Conservation (phyloP, 2,797 vertebrate species). For the Alosa sapidissima region DNA sequence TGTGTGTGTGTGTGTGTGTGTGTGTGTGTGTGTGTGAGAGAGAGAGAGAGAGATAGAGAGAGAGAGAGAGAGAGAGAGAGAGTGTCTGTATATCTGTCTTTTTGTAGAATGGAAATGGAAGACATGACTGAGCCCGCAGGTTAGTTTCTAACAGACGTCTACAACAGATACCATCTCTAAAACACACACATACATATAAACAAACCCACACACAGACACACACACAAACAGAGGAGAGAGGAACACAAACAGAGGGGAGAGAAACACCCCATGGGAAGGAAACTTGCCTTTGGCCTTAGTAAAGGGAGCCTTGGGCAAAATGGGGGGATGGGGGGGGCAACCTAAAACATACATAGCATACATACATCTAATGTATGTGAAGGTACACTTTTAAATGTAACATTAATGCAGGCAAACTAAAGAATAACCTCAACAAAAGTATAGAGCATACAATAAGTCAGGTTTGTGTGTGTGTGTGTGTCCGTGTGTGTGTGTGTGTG, state of each 20-base stretch:
- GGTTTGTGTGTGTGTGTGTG: too few species aligned
- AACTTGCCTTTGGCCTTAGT: background rate
- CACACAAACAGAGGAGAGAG: background rate
- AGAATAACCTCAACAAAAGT: background rate
- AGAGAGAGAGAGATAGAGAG: background rate
- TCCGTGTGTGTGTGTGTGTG: background rate
- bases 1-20: background rate
- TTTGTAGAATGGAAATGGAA: slow-evolving; percentile 19
- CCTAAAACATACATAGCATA: too few species aligned
- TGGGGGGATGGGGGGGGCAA: too few species aligned
- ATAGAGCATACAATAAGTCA: background rate
- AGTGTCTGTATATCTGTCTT: slow-evolving; percentile 21
- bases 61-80: background rate
- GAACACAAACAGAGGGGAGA: background rate
- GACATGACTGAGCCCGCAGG: slow-evolving; percentile 40
- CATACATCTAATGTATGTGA: too few species aligned
- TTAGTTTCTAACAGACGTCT: slow-evolving; percentile 39
- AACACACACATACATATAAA: slow-evolving; percentile 15
- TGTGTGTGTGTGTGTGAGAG: background rate
- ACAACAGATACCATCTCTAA: slow-evolving; percentile 28
- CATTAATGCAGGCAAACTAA: background rate
- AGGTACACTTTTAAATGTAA: too few species aligned
- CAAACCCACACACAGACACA: background rate
- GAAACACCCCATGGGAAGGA: background rate
- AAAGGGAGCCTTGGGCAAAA: background rate